These are phyloP conservation scores for Gymnoscopelus microlampas DNA, from an alignment of 2,797 vertebrate genomes.

Conservation along the genomic window DNA sequence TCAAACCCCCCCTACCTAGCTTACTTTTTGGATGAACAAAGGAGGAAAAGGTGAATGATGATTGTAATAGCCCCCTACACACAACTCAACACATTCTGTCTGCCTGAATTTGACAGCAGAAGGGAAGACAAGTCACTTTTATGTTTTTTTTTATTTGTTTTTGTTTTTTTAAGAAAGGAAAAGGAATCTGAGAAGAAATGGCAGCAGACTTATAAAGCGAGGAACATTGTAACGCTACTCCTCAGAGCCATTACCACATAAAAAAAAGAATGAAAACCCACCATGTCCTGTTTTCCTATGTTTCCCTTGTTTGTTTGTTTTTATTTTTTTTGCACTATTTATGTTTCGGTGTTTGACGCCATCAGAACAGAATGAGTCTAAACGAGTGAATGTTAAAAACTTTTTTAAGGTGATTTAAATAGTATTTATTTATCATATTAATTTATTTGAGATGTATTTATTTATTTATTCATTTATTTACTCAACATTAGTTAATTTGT, in stretches of 20 bases:
- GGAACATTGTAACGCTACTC: slow-evolving; percentile 22
- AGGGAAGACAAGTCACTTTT: too few relatives aligned
- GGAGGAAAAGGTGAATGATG: background rate
- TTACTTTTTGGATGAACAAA: too few relatives aligned
- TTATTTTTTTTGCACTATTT: slow-evolving; percentile 10
- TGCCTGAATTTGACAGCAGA: background rate
- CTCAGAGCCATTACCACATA: slow-evolving; percentile 3
- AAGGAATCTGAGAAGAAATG: too few relatives aligned
- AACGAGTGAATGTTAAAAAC: slow-evolving; percentile 71
- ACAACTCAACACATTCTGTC: slow-evolving; percentile 3
- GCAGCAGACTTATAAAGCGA: background rate
- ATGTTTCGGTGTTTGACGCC: slow-evolving; percentile 48
- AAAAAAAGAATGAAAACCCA: slow-evolving; percentile 50
- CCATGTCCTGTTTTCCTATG: slow-evolving; percentile 29
- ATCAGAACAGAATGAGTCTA: slow-evolving; percentile 38
- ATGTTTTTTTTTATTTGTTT: too few relatives aligned
- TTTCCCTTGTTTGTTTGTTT: slow-evolving; percentile 5
- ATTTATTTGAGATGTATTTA: slow-evolving; percentile 59
- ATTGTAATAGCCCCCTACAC: background rate
- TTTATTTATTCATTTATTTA: slow-evolving; percentile 54
- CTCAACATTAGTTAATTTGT: slow-evolving; percentile 28
- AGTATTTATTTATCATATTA: slow-evolving; percentile 54
- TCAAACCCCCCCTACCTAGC: background rate
- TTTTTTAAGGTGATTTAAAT: slow-evolving; percentile 40
- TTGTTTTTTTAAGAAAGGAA: too few relatives aligned